phyloP scores from a whole-genome alignment of 2,888 invertebrate species.

The Abrostola triplasia region DNA sequence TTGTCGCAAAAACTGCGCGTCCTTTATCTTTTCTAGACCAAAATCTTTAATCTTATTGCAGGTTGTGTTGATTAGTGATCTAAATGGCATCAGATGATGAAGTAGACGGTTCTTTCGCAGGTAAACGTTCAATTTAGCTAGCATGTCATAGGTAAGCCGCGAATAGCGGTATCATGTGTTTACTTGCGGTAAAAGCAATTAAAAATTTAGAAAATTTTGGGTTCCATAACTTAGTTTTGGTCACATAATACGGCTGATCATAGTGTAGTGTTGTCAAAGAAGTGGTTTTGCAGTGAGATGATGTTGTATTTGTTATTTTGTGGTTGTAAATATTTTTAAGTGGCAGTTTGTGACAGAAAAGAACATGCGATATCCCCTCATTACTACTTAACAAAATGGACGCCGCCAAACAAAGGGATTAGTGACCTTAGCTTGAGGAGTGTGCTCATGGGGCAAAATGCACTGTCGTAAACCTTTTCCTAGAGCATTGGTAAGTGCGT shows the following conservation, averaged over 20 bases:
- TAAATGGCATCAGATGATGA: constrained; percentile 96
- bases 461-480: constrained; percentile 65
- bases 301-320: constrained; percentile 79
- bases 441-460: constrained; percentile 70
- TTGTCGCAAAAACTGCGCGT: constrained; percentile 89
- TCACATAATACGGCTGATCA: constrained; percentile 49
- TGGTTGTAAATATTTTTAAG: constrained; percentile 87
- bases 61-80: constrained; percentile 78
- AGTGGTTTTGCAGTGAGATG: constrained; percentile 58
- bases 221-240: constrained; percentile 58
- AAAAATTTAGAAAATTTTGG: constrained; percentile 83
- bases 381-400: constrained; percentile 93
- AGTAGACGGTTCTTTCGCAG: constrained; percentile 95
- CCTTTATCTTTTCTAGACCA: constrained; percentile 85
- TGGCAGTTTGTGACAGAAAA: constrained; percentile 88
- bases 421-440: constrained; percentile 89
- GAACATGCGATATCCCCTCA: constrained; percentile 91
- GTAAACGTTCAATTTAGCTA: constrained; percentile 90
- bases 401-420: constrained; percentile 93
- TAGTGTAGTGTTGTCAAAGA: constrained; percentile 54
- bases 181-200: constrained; percentile 88
- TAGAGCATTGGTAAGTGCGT: constrained; percentile 66
- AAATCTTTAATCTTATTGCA: constrained; percentile 76
- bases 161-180: constrained; percentile 89
- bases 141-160: constrained; percentile 89